phyloP scores from a whole-genome alignment of 2,797 vertebrate species.

The Sebastes kiyomatsui region DNA sequence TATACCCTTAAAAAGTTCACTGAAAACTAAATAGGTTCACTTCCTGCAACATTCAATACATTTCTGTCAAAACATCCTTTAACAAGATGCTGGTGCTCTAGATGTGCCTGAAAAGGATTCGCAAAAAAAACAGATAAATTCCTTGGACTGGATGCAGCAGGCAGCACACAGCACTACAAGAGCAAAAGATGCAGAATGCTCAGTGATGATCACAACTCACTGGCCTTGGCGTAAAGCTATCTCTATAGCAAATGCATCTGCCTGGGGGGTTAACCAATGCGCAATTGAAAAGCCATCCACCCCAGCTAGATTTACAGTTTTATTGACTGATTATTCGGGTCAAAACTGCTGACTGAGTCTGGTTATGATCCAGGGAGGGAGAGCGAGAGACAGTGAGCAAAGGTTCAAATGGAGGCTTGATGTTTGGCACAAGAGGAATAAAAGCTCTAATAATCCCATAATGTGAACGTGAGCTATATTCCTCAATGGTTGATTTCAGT shows the following conservation, averaged over 20 bases:
- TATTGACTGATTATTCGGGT: conserved; percentile 65
- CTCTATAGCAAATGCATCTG: conserved; percentile 27
- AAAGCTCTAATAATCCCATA: conserved; percentile 48
- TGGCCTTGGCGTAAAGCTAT: conserved; percentile 1
- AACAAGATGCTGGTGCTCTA: not conserved
- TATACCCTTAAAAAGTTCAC: not conserved
- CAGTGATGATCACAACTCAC: conserved; percentile 11
- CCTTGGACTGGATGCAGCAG: not conserved
- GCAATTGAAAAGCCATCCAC: conserved; percentile 57
- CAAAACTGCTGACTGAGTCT: conserved; percentile 68
- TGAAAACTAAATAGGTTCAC: not conserved
- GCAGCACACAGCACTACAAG: not conserved
- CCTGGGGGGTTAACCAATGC: conserved; percentile 36
- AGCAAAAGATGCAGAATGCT: not conserved
- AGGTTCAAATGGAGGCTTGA: conserved; percentile 35
- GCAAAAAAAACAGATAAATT: not conserved
- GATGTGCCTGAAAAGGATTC: not conserved
- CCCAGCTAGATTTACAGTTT: conserved; percentile 61
- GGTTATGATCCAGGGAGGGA: conserved; percentile 46
- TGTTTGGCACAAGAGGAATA: conserved; percentile 36
- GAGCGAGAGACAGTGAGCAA: conserved; percentile 6
- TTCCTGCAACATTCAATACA: not conserved
- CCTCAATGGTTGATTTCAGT: conserved; percentile 37
- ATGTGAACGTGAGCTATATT: conserved; percentile 38
- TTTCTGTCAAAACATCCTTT: not conserved